These are phyloP conservation scores for Cataglyphis rosenhaueri DNA, from an alignment of 2,888 invertebrate genomes.

Conservation along the genomic window DNA sequence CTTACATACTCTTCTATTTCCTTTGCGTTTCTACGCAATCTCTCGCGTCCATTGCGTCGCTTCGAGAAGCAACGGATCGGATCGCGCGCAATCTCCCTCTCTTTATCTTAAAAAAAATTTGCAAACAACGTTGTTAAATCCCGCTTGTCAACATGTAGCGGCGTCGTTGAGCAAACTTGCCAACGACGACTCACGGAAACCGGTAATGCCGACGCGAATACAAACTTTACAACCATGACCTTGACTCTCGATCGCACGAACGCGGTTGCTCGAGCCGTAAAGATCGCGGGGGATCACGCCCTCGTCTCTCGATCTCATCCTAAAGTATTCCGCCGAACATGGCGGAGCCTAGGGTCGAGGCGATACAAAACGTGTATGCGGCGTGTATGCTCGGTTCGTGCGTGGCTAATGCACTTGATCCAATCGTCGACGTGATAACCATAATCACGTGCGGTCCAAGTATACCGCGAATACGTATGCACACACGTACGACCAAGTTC, in stretches of 20 bases:
- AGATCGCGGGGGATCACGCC: conserved; percentile 47
- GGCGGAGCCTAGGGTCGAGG: conserved; percentile 3
- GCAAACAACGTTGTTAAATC: not conserved
- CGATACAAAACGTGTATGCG: conserved; percentile 62
- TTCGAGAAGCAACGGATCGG: not conserved
- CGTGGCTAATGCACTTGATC: conserved; percentile 80
- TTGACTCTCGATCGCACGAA: conserved; percentile 49
- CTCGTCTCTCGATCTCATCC: conserved; percentile 62
- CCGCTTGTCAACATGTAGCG: conserved; percentile 29
- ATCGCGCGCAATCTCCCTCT: not conserved
- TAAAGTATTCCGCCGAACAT: conserved; percentile 55
- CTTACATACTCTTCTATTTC: not conserved
- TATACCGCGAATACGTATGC: conserved; percentile 62
- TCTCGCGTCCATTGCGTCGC: not conserved
- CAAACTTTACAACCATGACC: conserved; percentile 47
- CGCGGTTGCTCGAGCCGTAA: conserved; percentile 36
- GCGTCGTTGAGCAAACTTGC: conserved; percentile 9
- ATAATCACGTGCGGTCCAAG: conserved; percentile 74
- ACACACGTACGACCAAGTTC: conserved; percentile 34
- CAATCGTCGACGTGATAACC: conserved; percentile 79
- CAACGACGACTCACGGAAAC: conserved; percentile 37
- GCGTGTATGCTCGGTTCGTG: conserved; percentile 72
- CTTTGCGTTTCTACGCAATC: not conserved
- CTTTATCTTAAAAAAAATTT: not conserved
- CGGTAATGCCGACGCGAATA: conserved; percentile 35